Evolutionary conservation across 2,797 vertebrate species (phyloP).

Genomic region (Epinephelus awoara): DNA sequence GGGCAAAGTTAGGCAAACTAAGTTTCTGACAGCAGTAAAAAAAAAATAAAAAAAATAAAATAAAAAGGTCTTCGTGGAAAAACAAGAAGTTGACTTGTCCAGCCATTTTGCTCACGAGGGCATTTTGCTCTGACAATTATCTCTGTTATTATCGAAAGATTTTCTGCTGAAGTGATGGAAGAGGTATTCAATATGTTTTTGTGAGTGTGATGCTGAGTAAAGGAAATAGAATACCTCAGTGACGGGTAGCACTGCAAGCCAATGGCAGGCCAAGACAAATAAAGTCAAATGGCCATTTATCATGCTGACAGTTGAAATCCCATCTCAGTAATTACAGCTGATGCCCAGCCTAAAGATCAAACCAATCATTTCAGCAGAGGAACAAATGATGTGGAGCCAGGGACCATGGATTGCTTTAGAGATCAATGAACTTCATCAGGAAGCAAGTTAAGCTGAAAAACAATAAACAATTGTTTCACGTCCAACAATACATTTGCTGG

Average conservation of each 20-base stretch:
- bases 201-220: conserved; percentile 67
- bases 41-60: conserved; percentile 16
- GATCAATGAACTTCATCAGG: conserved; percentile 83
- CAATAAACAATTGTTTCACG: conserved; percentile 78
- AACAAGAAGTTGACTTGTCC: conserved; percentile 42
- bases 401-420: conserved; percentile 59
- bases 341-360: conserved; percentile 70
- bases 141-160: conserved; percentile 71
- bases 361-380: conserved; percentile 69
- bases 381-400: conserved; percentile 62
- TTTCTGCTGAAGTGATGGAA: conserved; percentile 76
- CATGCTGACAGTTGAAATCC: conserved; percentile 78
- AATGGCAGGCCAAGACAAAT: conserved; percentile 74
- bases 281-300: conserved; percentile 81
- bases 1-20: conserved; percentile 46
- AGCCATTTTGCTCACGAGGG: conserved; percentile 29
- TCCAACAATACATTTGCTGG: conserved; percentile 59
- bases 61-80: conserved; percentile 13
- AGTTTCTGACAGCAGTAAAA: conserved; percentile 39
- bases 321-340: conserved; percentile 80
- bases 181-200: conserved; percentile 67
- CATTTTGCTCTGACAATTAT: conserved; percentile 60
- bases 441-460: conserved; percentile 75
- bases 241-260: conserved; percentile 61
- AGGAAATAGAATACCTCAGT: conserved; percentile 74